Evolutionary conservation across 2,113 vertebrate species (phyloP), one percentile per base, ranked within the genome.

Genomic region (Procavia capensis): DNA sequence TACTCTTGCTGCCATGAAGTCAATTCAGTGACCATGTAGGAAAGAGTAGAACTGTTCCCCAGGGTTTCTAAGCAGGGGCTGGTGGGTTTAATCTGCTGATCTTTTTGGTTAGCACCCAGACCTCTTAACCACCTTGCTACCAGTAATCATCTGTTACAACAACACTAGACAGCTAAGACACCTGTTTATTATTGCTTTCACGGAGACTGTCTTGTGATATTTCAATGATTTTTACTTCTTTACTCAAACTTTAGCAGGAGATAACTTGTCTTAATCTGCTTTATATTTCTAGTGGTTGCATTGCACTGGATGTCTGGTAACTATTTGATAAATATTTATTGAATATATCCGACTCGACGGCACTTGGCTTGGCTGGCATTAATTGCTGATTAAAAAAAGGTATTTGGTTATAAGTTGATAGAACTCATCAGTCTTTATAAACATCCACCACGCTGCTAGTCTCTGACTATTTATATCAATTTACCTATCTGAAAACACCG

Each of bases 131-230:
- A 54, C 50, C 17, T 11, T 16, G 14, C 50, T 16, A 54, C 50
- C 50, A 54, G 14, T 4, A 16, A 11, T 16, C 50, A 11, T 36
- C 68, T 36, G 14, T 36, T n/a, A 36, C 22, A 17, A 31, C n/a
- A 19, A 7, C 68, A 59, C 57, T 59, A 59, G 57, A 24, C 17
- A 59, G 24, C 57, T 59, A 59, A 59, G 57, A 59, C 57, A 59
- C 57, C 19, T 59, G 57, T 24, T 59, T 22, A 8, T 19, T 3
- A 25, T n/a, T n/a, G 63, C 19, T 6, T 1, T 14, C 8, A 5
- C 1, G 3, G 17, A 10, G 2, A 2, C 39, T 27, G 9, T 36
- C 39, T 59, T 9, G 2, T 2, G 4, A 72, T 47, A 74, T 22
- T 45, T 54, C 29, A 5, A 13, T 17, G 19, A 6, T 75, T 80